phyloP scores from a whole-genome alignment of 2,797 vertebrate species.

The Propithecus perrieri region DNA sequence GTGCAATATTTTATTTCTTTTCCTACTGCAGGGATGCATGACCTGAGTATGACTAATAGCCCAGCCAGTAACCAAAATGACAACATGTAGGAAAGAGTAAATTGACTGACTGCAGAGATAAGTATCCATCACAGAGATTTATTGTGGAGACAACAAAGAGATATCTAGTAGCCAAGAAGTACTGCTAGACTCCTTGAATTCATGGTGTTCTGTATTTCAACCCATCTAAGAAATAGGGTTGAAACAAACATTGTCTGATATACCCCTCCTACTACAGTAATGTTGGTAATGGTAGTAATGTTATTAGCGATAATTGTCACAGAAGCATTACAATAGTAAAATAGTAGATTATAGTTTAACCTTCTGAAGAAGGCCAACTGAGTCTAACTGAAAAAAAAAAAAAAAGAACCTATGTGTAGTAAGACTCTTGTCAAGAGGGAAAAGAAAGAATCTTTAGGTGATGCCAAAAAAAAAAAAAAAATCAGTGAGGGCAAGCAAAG shows the following conservation, averaged over 20 bases:
- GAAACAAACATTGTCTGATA: background rate
- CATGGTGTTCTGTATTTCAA: background rate
- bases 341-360: background rate
- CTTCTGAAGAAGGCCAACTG: background rate
- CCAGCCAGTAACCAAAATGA: background rate
- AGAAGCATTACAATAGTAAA: background rate
- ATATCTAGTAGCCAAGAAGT: background rate
- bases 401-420: background rate
- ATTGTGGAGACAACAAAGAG: background rate
- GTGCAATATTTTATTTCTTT: slow-evolving; percentile 24
- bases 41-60: slow-evolving; percentile 34
- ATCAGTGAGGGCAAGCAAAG: background rate
- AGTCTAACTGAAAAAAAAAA: background rate
- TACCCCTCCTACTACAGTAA: background rate
- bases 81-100: background rate
- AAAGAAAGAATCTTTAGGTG: background rate
- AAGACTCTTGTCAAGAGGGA: background rate
- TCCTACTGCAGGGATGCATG: background rate
- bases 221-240: background rate
- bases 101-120: slow-evolving; percentile 1
- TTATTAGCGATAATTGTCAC: background rate
- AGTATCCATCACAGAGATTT: slow-evolving; percentile 37
- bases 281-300: background rate
- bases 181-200: background rate
- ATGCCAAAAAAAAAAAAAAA: background rate